Base-by-base conservation (phyloP, 1,140 invertebrate genomes). In the Linepithema humile region DNA sequence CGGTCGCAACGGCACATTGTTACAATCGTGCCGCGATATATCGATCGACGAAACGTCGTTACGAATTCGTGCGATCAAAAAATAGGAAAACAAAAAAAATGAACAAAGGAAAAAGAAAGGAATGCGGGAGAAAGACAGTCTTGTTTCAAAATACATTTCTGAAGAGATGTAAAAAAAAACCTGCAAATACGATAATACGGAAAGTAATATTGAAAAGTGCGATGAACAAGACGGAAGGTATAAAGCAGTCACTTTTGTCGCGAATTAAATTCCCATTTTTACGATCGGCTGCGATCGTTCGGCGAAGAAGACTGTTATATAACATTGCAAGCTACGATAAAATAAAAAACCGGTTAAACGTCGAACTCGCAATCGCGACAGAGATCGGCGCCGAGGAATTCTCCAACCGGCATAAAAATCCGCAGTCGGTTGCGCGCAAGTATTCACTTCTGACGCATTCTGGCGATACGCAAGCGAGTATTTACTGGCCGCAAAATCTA, bases 21-120 rank as follows among this genome's bases (percentile, higher is more conserved):
- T 77, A 48, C 70, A 74, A 74, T 82, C 55, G 69, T 15, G 64
- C 75, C 35, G 35, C 75, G 64, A 80, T 70, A 64, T 48, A 80
- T 70, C 48, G 75, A 43, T n/a, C 64, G 50, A 35, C 75, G 43
- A 69, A 80, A 80, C 57, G 23, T 80, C 48, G 75, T 80, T 80
- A 70, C 64, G 17, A 12, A 2, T n/a, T 10, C n/a, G 26, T n/a
- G 74, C 29, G 64, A 70, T 80, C 48, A 67, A 80, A 55, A 80
- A 80, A 80, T 55, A 57, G 60, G 15, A 29, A 65, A 53, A 77
- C 74, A 78, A 78, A 78, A 26, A n/a, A n/a, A 32, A 29, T 1
- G 0, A 35, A 35, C 7, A 26, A n/a, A 40, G 15, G 2, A 80
- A 29, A 23, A 9, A 12, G 1, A 43, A 26, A n/a, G 32, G 53